A percentile compares a stretch with the other conserved stretches of the same genome.
phyloP scores from a whole-genome alignment of 2,797 vertebrate genomes.

The Pteronotus mesoamericanus region DNA sequence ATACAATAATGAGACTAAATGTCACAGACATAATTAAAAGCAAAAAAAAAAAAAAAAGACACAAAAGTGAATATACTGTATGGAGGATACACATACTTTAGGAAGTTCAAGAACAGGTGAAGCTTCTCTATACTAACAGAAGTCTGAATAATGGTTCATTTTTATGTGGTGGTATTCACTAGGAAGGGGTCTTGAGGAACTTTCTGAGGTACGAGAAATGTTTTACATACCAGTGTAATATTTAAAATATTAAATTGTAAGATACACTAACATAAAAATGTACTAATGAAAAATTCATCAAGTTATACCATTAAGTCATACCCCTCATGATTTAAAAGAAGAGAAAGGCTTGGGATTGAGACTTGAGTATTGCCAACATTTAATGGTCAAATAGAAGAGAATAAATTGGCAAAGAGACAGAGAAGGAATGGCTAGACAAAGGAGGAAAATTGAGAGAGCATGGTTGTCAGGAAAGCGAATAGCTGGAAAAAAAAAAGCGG shows the following conservation, averaged over 20 bases:
- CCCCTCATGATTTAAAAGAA: background rate
- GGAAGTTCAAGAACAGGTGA: background rate
- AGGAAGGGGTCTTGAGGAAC: background rate
- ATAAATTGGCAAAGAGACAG: background rate
- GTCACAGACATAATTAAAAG: background rate
- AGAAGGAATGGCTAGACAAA: background rate
- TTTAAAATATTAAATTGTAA: background rate
- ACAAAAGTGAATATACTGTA: background rate
- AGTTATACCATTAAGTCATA: background rate
- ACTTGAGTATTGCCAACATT: background rate
- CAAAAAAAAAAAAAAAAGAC: background rate
- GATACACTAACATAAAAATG: background rate
- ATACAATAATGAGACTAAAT: background rate
- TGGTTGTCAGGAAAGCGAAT: background rate
- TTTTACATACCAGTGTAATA: background rate
- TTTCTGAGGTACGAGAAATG: background rate
- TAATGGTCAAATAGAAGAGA: background rate
- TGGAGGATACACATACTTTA: background rate
- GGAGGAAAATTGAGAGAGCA: background rate
- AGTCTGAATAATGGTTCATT: background rate
- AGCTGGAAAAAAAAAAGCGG: background rate
- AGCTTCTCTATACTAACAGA: background rate
- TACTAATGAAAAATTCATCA: slow-evolving; percentile 5
- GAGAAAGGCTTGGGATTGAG: background rate
- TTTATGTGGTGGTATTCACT: background rate